These are phyloP conservation scores for Brachionus koreanus DNA, from an alignment of 1,140 invertebrate genomes.

Conservation along the genomic window DNA sequence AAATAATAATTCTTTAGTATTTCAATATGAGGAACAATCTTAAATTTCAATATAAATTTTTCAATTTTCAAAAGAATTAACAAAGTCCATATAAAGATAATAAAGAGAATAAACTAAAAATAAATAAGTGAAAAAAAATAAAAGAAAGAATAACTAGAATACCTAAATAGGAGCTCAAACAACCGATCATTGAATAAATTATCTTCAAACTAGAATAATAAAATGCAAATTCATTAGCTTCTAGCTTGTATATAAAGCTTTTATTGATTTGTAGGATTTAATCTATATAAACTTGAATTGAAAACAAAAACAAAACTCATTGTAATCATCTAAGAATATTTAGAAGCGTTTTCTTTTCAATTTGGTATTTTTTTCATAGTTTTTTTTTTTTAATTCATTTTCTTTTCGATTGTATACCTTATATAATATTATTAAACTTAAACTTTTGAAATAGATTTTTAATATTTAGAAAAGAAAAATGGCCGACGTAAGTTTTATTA, in stretches of 20 bases:
- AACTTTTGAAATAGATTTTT: background rate
- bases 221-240: constrained; percentile 3
- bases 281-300: background rate
- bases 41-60: too few relatives aligned
- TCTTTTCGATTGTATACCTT: background rate
- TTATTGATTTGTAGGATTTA: background rate
- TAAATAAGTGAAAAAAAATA: too few relatives aligned
- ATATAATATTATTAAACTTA: background rate
- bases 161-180: background rate
- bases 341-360: background rate
- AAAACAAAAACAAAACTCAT: background rate
- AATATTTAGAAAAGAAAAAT: background rate
- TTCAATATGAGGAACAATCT: too few relatives aligned
- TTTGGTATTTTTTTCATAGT: background rate
- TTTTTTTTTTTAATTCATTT: background rate
- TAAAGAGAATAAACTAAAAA: too few relatives aligned
- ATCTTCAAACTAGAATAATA: background rate
- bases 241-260: background rate
- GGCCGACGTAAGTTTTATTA: background rate
- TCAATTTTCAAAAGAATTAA: too few relatives aligned
- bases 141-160: background rate
- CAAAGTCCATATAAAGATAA: too few relatives aligned
- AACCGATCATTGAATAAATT: background rate
- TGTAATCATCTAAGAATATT: background rate
- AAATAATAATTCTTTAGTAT: too few relatives aligned